Conservation (phyloP, 2,113 vertebrate species). For the Periophthalmodon schlosseri region DNA sequence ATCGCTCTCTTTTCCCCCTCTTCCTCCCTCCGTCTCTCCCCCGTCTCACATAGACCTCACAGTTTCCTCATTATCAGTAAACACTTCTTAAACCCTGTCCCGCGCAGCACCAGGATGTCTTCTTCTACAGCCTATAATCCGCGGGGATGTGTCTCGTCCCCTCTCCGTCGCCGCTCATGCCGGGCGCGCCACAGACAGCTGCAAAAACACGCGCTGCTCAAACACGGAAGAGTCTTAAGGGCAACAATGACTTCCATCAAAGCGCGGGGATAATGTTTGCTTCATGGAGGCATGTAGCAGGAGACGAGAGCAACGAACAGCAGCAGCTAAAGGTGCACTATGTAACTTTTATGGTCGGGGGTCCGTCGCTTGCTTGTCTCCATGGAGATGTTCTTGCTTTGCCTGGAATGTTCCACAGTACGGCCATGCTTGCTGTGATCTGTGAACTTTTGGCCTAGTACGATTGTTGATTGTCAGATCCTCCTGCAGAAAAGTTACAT, state of each 20-base stretch:
- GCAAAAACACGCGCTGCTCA: constrained; percentile 74
- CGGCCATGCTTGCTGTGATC: too few species aligned
- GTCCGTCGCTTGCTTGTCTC: too few species aligned
- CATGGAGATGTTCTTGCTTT: background rate
- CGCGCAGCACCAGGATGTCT: constrained; percentile 74
- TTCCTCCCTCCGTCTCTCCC: constrained; percentile 51
- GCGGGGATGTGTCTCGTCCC: constrained; percentile 71
- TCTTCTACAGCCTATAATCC: constrained; percentile 73
- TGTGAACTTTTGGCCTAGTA: too few species aligned
- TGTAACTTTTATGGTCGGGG: background rate
- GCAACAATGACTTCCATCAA: constrained; percentile 11
- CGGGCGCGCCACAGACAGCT: constrained; percentile 77
- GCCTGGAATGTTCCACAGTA: too few species aligned
- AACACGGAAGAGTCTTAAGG: constrained; percentile 40
- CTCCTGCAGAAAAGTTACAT: too few species aligned
- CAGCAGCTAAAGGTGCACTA: background rate
- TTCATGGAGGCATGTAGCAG: background rate
- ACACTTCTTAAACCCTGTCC: constrained; percentile 79
- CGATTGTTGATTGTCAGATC: too few species aligned
- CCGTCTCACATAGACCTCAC: constrained; percentile 49
- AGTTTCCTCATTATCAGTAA: constrained; percentile 77
- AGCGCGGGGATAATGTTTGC: background rate
- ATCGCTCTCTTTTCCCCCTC: constrained; percentile 24
- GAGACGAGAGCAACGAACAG: background rate
- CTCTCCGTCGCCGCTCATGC: constrained; percentile 71